phyloP scores from a whole-genome alignment of 2,888 invertebrate species.

The Bellardia bayeri region DNA sequence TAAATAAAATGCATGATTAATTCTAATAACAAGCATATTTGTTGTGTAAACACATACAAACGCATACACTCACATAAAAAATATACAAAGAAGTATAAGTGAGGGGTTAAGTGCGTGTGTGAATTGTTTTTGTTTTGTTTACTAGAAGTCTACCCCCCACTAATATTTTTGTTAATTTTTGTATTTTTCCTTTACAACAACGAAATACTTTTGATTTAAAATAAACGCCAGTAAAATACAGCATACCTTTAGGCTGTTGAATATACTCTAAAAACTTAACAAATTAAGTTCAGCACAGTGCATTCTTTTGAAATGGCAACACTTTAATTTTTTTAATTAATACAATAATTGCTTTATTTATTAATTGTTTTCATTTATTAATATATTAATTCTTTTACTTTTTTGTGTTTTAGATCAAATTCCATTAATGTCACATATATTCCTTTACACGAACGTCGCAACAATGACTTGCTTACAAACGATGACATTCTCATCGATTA shows the following conservation, averaged over 20 bases:
- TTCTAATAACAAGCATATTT: conserved; percentile 46
- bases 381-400: conserved; percentile 30
- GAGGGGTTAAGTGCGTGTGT: not conserved
- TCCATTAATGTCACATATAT: conserved; percentile 73
- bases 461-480: conserved; percentile 36
- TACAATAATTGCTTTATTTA: not conserved
- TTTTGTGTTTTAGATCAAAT: conserved; percentile 71
- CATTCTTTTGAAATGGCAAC: not conserved
- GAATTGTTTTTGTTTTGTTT: not conserved
- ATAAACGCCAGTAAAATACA: conserved; percentile 5
- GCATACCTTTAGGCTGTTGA: conserved; percentile 73
- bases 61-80: not conserved
- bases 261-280: conserved; percentile 31
- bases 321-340: not conserved
- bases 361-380: conserved; percentile 5
- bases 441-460: conserved; percentile 67
- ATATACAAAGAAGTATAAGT: not conserved
- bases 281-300: conserved; percentile 52
- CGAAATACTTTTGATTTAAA: conserved; percentile 1
- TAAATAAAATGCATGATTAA: conserved; percentile 62
- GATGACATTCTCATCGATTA: conserved; percentile 52
- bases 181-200: not conserved
- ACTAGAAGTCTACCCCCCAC: not conserved
- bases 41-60: conserved; percentile 16
- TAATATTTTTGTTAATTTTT: conserved; percentile 38